Evolutionary conservation across 2,113 vertebrate genomes (phyloP).

Genomic region (Heteronetta atricapilla): DNA sequence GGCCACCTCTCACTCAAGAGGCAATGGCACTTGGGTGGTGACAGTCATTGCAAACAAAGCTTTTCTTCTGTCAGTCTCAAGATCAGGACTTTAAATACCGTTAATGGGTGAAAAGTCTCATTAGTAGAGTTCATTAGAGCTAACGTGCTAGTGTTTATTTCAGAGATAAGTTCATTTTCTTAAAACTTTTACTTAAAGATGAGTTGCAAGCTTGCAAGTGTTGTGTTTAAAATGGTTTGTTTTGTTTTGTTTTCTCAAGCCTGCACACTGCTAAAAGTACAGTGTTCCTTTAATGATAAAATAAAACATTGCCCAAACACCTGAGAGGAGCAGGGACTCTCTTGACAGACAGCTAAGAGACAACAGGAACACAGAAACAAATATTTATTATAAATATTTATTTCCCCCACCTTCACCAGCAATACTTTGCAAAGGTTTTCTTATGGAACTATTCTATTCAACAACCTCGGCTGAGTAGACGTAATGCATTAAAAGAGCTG

Average conservation of each 20-base stretch:
- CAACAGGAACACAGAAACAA: neutral
- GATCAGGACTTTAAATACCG: neutral
- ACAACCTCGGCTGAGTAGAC: neutral
- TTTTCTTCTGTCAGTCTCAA: neutral
- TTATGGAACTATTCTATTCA: neutral
- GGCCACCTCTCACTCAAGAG: rapidly evolving
- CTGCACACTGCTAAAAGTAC: neutral
- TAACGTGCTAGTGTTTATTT: neutral
- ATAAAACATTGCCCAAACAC: neutral
- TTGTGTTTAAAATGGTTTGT: neutral
- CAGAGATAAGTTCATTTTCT: neutral
- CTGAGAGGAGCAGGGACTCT: neutral
- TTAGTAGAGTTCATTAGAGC: neutral
- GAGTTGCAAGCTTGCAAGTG: neutral
- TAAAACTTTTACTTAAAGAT: neutral
- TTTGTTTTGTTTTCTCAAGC: neutral
- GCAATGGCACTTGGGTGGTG: rapidly evolving
- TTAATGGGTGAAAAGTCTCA: neutral
- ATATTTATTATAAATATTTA: neutral
- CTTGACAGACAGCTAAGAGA: neutral
- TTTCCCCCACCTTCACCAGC: too few species aligned
- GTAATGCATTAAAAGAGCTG: neutral
- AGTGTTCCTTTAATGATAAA: neutral
- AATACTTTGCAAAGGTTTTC: neutral
- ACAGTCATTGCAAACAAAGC: neutral